Evolutionary conservation across 2,888 invertebrate genomes (phyloP), one percentile per base, ranked within the genome.

Genomic region (Microctonus brassicae): DNA sequence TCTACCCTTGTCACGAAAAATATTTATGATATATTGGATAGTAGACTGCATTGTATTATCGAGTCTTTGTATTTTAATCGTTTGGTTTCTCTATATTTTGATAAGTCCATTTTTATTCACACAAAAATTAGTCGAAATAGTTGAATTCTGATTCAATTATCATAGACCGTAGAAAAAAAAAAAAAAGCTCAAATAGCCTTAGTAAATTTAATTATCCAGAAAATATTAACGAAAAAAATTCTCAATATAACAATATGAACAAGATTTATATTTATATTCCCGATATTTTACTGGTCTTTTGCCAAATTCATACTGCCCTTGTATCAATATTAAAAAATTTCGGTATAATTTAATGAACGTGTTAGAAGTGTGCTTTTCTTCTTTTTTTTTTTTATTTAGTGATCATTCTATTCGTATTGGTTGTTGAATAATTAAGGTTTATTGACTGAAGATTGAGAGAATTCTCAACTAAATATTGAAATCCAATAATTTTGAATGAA

Each of bases 1-100:
- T 0, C 82, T 97, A 24, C 94, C 95, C 0, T 90, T 92, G 55
- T 94, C 95, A 0, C 90, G 93, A 75, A 90, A 89, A 72, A 88
- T 93, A 20, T 86, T 93, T 0, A 90, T 62, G 0, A 83, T 78
- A 36, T 76, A 86, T 2, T 83, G 82, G 73, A 29, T 81, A 11
- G 81, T 81, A 0, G 84, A 87, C 71, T 22, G 80, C 2, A 24
- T 75, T 2, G 65, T 85, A 3, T 82, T 80, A 69, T 74, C 80
- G 24, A 1, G 72, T 0, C 73, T 86, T 20, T 61, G 60, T 2
- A 36, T 76, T n/a, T 55, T 84, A 0, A 6, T 82, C 9, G 39
- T 68, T 1, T 87, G 86, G 83, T 52, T 83, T 34, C 17, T 83
- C 2, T 86, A 85, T 57, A 42, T 33, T 20, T n/a, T 26, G 7